Conservation (phyloP, 2,888 invertebrate species). For the Caenorhabditis wallacei region DNA sequence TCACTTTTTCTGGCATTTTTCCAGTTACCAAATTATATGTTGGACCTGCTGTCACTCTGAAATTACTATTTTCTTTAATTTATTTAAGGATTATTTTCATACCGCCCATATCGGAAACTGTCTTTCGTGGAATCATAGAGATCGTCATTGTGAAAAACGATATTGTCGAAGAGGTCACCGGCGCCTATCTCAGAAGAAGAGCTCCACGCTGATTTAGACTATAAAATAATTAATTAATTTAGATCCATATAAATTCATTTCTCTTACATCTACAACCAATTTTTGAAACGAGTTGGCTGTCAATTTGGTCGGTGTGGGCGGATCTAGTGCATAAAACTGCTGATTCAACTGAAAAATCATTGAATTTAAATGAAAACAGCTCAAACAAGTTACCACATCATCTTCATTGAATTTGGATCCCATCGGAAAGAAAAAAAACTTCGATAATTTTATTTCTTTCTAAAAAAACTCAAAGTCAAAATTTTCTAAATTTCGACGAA, state of each 20-base stretch:
- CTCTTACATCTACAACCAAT: conserved; percentile 11
- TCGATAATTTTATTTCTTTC: too few species aligned
- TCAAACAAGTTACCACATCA: conserved; percentile 1
- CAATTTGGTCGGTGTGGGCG: conserved; percentile 3
- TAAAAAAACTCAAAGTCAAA: too few species aligned
- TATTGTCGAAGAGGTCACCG: conserved; percentile 13
- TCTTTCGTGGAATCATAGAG: conserved; percentile 27
- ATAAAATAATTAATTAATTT: neutral
- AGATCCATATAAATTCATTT: neutral
- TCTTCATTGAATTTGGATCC: neutral
- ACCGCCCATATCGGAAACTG: conserved; percentile 55
- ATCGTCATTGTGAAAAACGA: conserved; percentile 27
- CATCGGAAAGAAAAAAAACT: neutral
- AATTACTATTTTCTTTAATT: conserved; percentile 1
- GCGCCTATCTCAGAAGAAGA: neutral
- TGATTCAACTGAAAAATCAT: neutral
- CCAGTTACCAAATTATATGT: conserved; percentile 54
- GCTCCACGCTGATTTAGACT: conserved; percentile 19
- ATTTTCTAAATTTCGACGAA: too few species aligned
- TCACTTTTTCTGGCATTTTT: conserved; percentile 40
- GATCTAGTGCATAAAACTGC: neutral
- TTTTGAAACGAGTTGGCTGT: conserved; percentile 18
- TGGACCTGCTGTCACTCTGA: conserved; percentile 40
- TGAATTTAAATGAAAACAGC: neutral
- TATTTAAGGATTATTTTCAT: neutral